phyloP scores from a whole-genome alignment of 2,113 vertebrate species.

The Ochotona princeps region DNA sequence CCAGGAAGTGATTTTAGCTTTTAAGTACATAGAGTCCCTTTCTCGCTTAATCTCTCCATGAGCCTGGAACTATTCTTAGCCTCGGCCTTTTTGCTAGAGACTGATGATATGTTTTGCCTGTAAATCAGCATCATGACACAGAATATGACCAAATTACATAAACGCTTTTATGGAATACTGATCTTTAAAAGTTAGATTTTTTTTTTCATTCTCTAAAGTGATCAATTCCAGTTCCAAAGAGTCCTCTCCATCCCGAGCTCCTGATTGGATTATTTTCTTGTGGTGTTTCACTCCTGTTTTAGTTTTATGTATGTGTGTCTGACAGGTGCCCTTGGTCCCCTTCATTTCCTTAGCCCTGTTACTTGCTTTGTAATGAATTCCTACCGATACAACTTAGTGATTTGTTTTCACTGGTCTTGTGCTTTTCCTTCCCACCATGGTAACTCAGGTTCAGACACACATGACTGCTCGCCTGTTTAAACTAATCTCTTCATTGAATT shows the following conservation, averaged over 20 bases:
- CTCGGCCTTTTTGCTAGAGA: constrained; percentile 47
- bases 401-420: constrained; percentile 17
- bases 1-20: constrained; percentile 70
- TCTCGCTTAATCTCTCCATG: constrained; percentile 51
- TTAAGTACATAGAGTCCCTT: constrained; percentile 52
- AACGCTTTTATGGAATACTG: background rate
- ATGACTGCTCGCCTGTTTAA: background rate
- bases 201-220: background rate
- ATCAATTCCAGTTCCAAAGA: background rate
- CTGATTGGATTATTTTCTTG: background rate
- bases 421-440: background rate
- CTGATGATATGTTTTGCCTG: background rate
- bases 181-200: constrained; percentile 23
- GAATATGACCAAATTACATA: constrained; percentile 26
- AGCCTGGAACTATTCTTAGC: constrained; percentile 65
- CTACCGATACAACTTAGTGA: background rate
- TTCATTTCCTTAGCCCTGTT: background rate
- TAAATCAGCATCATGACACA: constrained; percentile 34
- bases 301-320: background rate
- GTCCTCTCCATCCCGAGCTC: background rate
- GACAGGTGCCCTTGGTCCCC: background rate
- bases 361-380: constrained; percentile 23
- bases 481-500: constrained; percentile 44
- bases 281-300: background rate
- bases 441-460: background rate